Evolutionary conservation across 53 echinoderm and acorn worm species (phyloP).

Genomic region (Glandiceps talaboti): DNA sequence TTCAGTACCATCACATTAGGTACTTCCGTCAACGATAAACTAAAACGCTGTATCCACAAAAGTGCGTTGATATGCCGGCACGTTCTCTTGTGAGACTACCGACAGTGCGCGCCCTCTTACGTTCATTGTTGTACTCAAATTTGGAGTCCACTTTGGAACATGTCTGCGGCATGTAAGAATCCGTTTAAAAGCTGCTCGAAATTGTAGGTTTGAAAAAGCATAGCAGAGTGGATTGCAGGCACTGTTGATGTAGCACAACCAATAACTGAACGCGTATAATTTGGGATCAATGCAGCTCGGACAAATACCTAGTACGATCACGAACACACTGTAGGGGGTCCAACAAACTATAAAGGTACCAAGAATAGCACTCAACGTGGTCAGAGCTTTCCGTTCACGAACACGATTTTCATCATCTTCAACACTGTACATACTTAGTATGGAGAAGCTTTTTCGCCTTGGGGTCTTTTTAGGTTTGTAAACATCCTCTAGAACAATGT

Average conservation of each 20-base stretch:
- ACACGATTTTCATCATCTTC: constrained; percentile 2
- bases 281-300: constrained; percentile 37
- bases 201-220: constrained; percentile 73
- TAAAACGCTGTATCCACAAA: not conserved
- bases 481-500: not conserved
- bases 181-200: constrained; percentile 75
- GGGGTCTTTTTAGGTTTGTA: not conserved
- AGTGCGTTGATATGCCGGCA: not conserved
- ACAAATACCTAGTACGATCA: constrained; percentile 64
- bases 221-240: constrained; percentile 79
- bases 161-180: constrained; percentile 57
- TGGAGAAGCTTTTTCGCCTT: not conserved
- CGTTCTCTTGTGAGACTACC: not conserved
- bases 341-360: constrained; percentile 81
- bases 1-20: no score
- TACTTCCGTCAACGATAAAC: no score
- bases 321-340: constrained; percentile 85
- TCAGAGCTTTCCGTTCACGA: constrained; percentile 77
- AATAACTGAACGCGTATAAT: constrained; percentile 65
- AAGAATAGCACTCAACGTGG: constrained; percentile 73
- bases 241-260: constrained; percentile 88
- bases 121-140: not conserved
- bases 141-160: not conserved
- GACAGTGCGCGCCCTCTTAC: not conserved
- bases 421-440: no score